These are phyloP conservation scores for Yoshiicerus persimilis DNA, from an alignment of 1,140 invertebrate genomes.

Conservation along the genomic window DNA sequence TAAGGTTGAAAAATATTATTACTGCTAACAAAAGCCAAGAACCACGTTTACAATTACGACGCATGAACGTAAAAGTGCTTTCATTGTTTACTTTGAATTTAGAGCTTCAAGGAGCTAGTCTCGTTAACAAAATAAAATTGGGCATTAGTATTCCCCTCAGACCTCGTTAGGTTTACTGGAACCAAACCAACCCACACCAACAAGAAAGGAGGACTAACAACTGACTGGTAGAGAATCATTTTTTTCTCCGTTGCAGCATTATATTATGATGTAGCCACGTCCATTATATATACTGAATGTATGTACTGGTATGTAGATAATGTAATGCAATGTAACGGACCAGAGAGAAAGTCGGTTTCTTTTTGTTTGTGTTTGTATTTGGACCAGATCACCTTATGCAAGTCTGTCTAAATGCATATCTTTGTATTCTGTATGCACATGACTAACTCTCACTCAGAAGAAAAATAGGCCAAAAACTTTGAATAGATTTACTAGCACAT, in stretches of 20 bases:
- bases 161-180: background rate
- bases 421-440: background rate
- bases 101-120: background rate
- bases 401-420: background rate
- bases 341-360: background rate
- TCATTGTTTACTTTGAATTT: slow-evolving; percentile 19
- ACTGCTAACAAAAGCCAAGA: background rate
- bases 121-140: slow-evolving; percentile 21
- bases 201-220: background rate
- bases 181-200: slow-evolving; percentile 5
- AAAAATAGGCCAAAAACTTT: background rate
- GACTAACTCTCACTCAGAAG: background rate
- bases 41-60: slow-evolving; percentile 12
- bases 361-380: slow-evolving; percentile 21
- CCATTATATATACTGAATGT: background rate
- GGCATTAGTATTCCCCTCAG: slow-evolving; percentile 18
- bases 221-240: background rate
- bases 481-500: background rate
- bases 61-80: slow-evolving; percentile 22
- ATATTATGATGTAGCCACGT: background rate
- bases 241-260: background rate
- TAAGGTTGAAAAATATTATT: slow-evolving; percentile 11
- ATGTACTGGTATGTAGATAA: background rate
- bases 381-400: background rate
- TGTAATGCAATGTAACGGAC: background rate